phyloP scores from a whole-genome alignment of 2,113 vertebrate genomes.

The Ranitomeya imitator region DNA sequence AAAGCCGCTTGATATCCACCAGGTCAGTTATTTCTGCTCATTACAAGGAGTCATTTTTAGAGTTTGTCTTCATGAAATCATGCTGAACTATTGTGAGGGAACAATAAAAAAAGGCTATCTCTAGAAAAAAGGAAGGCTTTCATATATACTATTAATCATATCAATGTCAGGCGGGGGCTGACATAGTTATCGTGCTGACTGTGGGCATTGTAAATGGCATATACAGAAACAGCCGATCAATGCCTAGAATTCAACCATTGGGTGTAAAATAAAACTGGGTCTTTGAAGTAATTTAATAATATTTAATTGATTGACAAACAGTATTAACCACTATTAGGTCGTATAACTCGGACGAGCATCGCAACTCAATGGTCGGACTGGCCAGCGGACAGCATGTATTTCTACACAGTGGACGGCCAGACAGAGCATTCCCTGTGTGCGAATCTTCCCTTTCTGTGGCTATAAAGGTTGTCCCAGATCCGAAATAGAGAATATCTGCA shows the following conservation, averaged over 20 bases:
- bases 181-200: neutral
- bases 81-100: neutral
- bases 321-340: too few species aligned
- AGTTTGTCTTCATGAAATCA: neutral
- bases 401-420: too few species aligned
- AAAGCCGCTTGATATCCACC: conserved; percentile 79
- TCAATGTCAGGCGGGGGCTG: neutral
- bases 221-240: neutral
- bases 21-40: conserved; percentile 76
- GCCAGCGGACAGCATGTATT: too few species aligned
- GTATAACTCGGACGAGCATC: too few species aligned
- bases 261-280: neutral
- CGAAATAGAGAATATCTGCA: too few species aligned
- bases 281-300: neutral
- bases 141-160: neutral
- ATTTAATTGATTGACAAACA: neutral
- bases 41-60: neutral
- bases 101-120: neutral
- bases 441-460: too few species aligned
- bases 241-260: neutral
- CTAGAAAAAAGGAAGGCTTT: neutral
- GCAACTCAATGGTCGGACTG: too few species aligned
- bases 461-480: too few species aligned
- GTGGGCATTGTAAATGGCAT: neutral
- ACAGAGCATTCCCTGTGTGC: too few species aligned